These are phyloP conservation scores for Pteromalus puparum DNA, from an alignment of 1,140 invertebrate species.

Conservation along the genomic window DNA sequence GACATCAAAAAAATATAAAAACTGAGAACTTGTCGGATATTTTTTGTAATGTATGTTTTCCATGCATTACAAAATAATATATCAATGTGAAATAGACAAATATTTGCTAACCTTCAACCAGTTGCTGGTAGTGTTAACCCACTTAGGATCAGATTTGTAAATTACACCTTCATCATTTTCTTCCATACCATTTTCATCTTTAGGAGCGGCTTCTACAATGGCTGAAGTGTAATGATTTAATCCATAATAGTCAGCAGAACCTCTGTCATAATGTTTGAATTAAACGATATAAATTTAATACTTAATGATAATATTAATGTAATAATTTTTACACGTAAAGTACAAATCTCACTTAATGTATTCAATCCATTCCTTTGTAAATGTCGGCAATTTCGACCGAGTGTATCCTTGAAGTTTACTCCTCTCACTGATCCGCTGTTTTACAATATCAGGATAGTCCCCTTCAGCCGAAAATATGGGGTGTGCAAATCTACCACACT, in stretches of 20 bases:
- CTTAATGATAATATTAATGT: background rate
- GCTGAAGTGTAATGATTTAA: slow-evolving; percentile 79
- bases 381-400: slow-evolving; percentile 75
- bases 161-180: slow-evolving; percentile 58
- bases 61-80: too few relatives aligned
- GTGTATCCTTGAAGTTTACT: slow-evolving; percentile 75
- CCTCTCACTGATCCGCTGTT: slow-evolving; percentile 73
- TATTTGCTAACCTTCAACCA: slow-evolving; percentile 70
- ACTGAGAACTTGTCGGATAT: background rate
- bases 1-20: background rate
- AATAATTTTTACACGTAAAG: background rate
- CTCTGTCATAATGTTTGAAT: slow-evolving; percentile 61
- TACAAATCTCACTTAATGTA: slow-evolving; percentile 60
- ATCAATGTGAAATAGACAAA: background rate
- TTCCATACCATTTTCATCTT: slow-evolving; percentile 52
- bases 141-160: slow-evolving; percentile 56
- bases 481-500: slow-evolving; percentile 80
- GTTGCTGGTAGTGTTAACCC: slow-evolving; percentile 57
- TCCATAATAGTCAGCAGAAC: slow-evolving; percentile 78
- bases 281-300: slow-evolving; percentile 6
- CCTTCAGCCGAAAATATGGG: slow-evolving; percentile 78
- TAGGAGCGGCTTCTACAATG: slow-evolving; percentile 44
- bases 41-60: background rate
- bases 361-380: slow-evolving; percentile 74
- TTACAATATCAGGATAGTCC: slow-evolving; percentile 79